phyloP scores from a whole-genome alignment of 2,797 vertebrate species.

The Peromyscus melanophrys region DNA sequence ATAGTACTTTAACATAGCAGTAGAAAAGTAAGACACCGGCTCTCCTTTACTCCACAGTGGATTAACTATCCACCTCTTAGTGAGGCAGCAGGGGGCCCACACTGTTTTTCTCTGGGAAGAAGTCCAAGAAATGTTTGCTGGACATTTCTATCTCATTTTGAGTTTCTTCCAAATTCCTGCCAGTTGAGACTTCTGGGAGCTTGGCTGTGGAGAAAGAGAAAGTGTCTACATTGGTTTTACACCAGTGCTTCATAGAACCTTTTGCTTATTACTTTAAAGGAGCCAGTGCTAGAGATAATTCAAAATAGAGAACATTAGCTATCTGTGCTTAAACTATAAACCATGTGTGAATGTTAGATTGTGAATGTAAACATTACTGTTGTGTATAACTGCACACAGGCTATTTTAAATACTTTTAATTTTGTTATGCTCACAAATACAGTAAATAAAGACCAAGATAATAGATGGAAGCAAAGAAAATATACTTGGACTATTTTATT shows the following conservation, averaged over 20 bases:
- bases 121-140: background rate
- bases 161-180: constrained; percentile 34
- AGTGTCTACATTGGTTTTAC: background rate
- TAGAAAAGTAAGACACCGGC: background rate
- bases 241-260: background rate
- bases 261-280: constrained; percentile 37
- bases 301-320: background rate
- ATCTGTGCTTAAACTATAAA: background rate
- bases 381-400: background rate
- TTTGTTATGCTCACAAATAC: constrained; percentile 30
- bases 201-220: background rate
- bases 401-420: constrained; percentile 4
- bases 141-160: background rate
- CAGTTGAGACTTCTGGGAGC: background rate
- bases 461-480: constrained; percentile 61
- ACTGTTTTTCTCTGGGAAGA: background rate
- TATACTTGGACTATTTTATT: constrained; percentile 37
- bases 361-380: background rate
- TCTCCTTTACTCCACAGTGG: background rate
- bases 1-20: background rate
- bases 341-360: background rate
- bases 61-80: background rate
- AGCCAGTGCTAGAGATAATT: background rate
- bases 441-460: constrained; percentile 43
- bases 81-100: background rate